Conservation (phyloP, 2,888 invertebrate species). For the Choreutis nemorana region DNA sequence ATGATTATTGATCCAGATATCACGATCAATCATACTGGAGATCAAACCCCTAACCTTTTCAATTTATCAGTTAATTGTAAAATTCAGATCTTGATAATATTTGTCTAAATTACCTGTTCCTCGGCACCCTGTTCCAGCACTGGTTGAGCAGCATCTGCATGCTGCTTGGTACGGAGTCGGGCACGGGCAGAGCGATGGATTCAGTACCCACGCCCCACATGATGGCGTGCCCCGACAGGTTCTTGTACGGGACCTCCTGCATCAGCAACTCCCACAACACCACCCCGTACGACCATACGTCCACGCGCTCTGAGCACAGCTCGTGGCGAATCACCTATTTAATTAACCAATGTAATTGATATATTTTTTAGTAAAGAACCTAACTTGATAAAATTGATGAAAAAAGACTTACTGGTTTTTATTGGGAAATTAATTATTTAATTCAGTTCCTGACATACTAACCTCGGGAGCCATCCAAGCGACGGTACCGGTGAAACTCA, state of each 20-base stretch:
- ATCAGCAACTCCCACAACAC: constrained; percentile 98
- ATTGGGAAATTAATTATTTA: too few relatives aligned
- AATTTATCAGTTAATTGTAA: too few relatives aligned
- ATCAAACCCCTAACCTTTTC: too few relatives aligned
- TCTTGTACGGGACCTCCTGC: constrained; percentile 35
- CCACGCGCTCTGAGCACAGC: constrained; percentile 96
- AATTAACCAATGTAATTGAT: too few relatives aligned
- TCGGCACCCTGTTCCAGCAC: constrained; percentile 91
- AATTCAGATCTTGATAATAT: neutral
- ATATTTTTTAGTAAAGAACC: too few relatives aligned
- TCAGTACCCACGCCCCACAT: constrained; percentile 98
- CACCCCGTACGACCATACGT: constrained; percentile 98
- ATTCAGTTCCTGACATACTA: too few relatives aligned
- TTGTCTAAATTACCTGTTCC: constrained; percentile 65
- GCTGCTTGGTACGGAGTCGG: constrained; percentile 87
- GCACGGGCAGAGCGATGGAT: constrained; percentile 90
- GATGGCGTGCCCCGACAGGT: constrained; percentile 91
- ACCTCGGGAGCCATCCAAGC: constrained; percentile 99
- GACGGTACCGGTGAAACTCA: constrained; percentile 97
- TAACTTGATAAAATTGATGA: too few relatives aligned
- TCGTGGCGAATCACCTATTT: constrained; percentile 96
- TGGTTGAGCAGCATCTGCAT: constrained; percentile 88
- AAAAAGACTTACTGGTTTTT: too few relatives aligned
- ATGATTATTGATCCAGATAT: too few relatives aligned
- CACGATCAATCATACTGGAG: too few relatives aligned